Conservation (phyloP, 2,113 vertebrate genomes). For the Nyctereutes procyonoides region DNA sequence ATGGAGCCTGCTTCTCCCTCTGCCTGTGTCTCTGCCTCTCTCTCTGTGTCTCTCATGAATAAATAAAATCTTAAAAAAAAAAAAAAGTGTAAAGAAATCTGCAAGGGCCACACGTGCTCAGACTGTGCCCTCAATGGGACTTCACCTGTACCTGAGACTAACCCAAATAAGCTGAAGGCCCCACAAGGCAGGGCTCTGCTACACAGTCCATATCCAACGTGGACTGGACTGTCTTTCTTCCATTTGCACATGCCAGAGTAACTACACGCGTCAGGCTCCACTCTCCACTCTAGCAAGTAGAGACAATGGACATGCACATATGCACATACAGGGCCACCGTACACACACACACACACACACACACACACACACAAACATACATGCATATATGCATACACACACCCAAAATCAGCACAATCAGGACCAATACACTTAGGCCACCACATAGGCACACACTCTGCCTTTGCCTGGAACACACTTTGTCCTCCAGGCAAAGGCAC, state of each 20-base stretch:
- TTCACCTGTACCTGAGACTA: not conserved
- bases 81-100: not conserved
- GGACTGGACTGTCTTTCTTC: not conserved
- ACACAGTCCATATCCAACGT: not conserved
- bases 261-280: not conserved
- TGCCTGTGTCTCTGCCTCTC: too few species aligned
- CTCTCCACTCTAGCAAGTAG: not conserved
- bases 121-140: not conserved
- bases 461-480: not conserved
- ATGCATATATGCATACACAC: not conserved
- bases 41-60: too few species aligned
- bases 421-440: not conserved
- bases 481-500: not conserved
- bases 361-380: not conserved
- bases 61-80: too few species aligned
- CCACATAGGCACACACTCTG: not conserved
- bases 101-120: not conserved
- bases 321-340: not conserved
- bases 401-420: not conserved
- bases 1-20: too few species aligned
- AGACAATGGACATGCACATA: not conserved
- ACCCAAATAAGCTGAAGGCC: not conserved
- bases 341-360: not conserved
- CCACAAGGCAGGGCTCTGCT: not conserved
- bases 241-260: not conserved